A percentile compares a stretch with the other conserved stretches of the same genome.
These are phyloP conservation scores for Miltochrista miniata DNA, from an alignment of 2,888 invertebrate species.

Conservation along the genomic window DNA sequence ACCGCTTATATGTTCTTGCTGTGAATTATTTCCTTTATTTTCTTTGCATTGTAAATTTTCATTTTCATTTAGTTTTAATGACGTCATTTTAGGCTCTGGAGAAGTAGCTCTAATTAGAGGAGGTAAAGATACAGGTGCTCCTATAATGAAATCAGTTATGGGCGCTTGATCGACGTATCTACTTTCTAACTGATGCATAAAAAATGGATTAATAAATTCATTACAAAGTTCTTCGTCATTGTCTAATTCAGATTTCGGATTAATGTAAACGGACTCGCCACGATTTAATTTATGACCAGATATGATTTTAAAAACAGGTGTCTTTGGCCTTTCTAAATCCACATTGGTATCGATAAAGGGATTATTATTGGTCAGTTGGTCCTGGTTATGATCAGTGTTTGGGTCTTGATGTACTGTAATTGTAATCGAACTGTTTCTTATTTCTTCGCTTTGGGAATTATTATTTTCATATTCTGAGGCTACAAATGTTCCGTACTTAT, in stretches of 20 bases:
- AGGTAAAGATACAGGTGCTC: slow-evolving; percentile 78
- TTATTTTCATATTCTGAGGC: slow-evolving; percentile 70
- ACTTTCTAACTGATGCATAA: slow-evolving; percentile 55
- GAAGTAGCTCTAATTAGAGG: slow-evolving; percentile 61
- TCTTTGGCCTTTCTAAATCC: slow-evolving; percentile 62
- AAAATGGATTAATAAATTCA: slow-evolving; percentile 71
- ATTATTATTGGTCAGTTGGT: slow-evolving; percentile 45
- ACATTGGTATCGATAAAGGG: slow-evolving; percentile 55
- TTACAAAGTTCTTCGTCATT: slow-evolving; percentile 53
- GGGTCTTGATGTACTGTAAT: slow-evolving; percentile 52
- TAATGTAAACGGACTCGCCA: slow-evolving; percentile 53
- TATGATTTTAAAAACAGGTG: slow-evolving; percentile 73
- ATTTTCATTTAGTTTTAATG: slow-evolving; percentile 46
- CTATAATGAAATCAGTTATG: slow-evolving; percentile 75
- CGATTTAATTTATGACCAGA: slow-evolving; percentile 55
- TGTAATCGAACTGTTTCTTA: slow-evolving; percentile 50
- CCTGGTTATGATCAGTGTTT: no score
- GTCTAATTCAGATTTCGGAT: slow-evolving; percentile 43
- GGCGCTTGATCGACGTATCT: slow-evolving; percentile 43
- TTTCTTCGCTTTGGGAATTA: slow-evolving; percentile 68
- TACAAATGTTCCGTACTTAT: slow-evolving; percentile 60
- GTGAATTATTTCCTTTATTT: slow-evolving; percentile 13
- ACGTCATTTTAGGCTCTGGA: slow-evolving; percentile 60
- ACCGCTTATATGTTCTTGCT: slow-evolving; percentile 13
- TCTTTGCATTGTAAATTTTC: slow-evolving; percentile 15